Evolutionary conservation across 2,113 vertebrate genomes (phyloP).

Genomic region (Callocephalon fimbriatum): DNA sequence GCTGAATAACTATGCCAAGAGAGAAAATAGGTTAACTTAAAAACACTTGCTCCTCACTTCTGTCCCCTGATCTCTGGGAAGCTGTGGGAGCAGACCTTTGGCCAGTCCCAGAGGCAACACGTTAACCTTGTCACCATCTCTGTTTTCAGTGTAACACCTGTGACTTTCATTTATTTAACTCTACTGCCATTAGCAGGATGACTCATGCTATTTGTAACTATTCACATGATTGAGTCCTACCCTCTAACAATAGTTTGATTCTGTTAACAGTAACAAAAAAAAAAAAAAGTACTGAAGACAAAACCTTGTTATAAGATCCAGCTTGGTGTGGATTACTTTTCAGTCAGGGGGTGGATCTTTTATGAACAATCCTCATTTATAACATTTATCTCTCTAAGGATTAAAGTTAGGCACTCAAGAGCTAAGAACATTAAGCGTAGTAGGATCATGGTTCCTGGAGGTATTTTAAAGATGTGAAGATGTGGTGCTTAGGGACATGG

Average conservation of each 20-base stretch:
- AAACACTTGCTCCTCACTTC: accelerated
- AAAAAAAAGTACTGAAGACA: not conserved
- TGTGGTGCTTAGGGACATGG: not conserved
- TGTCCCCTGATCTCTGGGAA: not conserved
- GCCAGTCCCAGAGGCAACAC: not conserved
- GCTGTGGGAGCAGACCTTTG: not conserved
- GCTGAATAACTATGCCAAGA: not conserved
- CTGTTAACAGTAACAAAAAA: not conserved
- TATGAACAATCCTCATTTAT: not conserved
- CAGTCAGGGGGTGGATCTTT: not conserved
- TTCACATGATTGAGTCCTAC: constrained; percentile 13
- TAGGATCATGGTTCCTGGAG: not conserved
- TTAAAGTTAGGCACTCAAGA: not conserved
- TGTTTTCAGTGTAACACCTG: not conserved
- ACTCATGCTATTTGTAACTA: constrained; percentile 8
- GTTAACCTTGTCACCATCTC: not conserved
- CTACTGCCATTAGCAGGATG: not conserved
- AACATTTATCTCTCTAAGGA: not conserved
- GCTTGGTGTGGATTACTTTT: not conserved
- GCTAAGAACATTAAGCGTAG: not conserved
- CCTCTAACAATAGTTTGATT: not conserved
- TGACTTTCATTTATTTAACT: constrained; percentile 16
- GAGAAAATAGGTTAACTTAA: not conserved
- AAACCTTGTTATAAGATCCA: not conserved
- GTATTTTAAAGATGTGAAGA: not conserved